Base-by-base conservation (phyloP, 2,888 invertebrate genomes). In the Sphecodes monilicornis region DNA sequence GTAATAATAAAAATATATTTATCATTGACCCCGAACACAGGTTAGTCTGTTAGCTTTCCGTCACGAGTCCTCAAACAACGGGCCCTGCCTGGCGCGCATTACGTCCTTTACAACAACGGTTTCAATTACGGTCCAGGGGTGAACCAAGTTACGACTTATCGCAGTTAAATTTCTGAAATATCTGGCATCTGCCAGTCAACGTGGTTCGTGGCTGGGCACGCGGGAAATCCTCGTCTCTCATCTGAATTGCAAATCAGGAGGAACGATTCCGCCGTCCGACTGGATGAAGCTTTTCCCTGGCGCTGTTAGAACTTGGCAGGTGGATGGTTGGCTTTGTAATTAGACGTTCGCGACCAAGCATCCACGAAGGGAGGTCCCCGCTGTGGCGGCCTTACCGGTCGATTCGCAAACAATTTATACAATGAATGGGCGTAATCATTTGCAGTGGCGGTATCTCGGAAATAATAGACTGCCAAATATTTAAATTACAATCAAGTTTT, bases 161-260 rank as follows among this genome's bases (percentile, higher is more conserved):
- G 81, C 16, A 66, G 81, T 60, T 76, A 72, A 86, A 85, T 76
- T 84, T 82, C 81, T 36, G 87, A 86, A 85, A 88, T 88, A 84
- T 76, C 88, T 86, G 86, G 76, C 87, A 82, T 76, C 83, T 86
- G 82, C 72, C 90, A 85, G 84, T 85, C 76, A 39, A 16, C 68
- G 26, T 16, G 57, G 11, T 50, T 41, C 39, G 54, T 50, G 76
- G 66, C 39, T 22, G 76, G 36, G 46, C 76, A 72, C 80, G 69
- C 80, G 70, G 79, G 71, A 82, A 84, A 91, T 82, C 79, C 86
- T 78, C 80, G 64, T 69, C 70, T 57, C 78, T 81, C 85, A 76
- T 90, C 89, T 90, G 88, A 89, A 90, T 91, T 91, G 90, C 90
- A 90, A 91, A 91, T 88, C 32, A 66, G 39, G 68, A 41, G 66